These are phyloP conservation scores for Cyanoramphus novaezelandiae DNA, from an alignment of 2,113 vertebrate genomes.

Conservation along the genomic window DNA sequence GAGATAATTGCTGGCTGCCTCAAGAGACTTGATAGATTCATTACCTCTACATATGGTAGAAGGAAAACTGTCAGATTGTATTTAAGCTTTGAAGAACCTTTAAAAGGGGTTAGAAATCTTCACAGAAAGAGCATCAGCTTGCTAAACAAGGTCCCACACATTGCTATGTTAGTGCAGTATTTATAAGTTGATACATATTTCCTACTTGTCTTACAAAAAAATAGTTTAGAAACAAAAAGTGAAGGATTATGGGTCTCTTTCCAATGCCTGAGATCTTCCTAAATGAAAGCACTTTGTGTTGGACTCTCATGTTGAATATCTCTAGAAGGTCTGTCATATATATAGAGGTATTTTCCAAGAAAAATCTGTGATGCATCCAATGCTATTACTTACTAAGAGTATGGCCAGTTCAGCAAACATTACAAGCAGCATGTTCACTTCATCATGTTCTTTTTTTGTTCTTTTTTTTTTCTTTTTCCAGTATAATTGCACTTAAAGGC, in stretches of 20 bases:
- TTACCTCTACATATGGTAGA: constrained; percentile 48
- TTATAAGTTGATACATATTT: neutral
- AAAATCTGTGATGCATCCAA: neutral
- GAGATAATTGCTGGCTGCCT: constrained; percentile 53
- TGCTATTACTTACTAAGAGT: neutral
- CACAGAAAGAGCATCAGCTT: constrained; percentile 41
- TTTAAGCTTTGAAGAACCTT: constrained; percentile 33
- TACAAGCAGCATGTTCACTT: neutral
- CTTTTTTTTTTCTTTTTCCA: constrained; percentile 34
- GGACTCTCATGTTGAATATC: neutral
- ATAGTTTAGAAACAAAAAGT: neutral
- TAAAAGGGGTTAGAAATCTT: constrained; percentile 15
- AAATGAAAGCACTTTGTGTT: neutral
- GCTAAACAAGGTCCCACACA: neutral
- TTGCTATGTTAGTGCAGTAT: neutral
- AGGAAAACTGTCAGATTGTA: constrained; percentile 53
- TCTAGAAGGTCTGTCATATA: neutral
- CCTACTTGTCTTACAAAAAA: neutral
- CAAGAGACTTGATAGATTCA: constrained; percentile 51
- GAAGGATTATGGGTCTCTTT: neutral
- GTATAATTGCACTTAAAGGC: neutral
- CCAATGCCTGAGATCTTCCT: neutral
- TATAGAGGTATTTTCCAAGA: neutral
- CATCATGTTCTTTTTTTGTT: neutral
- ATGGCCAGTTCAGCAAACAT: neutral